Percentiles rank a stretch among this genome's conserved stretches.
Evolutionary conservation across 2,797 vertebrate genomes (phyloP).

Genomic region (Masticophis lateralis): DNA sequence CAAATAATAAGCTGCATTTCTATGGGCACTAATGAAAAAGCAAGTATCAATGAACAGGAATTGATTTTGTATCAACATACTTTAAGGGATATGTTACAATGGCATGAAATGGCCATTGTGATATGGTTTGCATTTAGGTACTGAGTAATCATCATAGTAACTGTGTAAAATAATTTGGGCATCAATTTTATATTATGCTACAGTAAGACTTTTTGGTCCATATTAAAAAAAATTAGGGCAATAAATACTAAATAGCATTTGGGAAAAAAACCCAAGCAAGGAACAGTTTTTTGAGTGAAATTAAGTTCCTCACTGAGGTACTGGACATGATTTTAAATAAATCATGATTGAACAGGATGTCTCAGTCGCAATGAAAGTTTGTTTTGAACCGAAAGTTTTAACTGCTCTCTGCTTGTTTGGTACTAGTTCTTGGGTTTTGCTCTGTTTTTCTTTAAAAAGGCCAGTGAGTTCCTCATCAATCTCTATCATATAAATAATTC

Average conservation of each 20-base stretch:
- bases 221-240: not conserved
- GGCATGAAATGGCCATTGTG: not conserved
- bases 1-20: not conserved
- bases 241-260: not conserved
- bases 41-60: not conserved
- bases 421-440: not conserved
- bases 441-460: constrained; percentile 33
- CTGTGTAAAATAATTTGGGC: not conserved
- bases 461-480: constrained; percentile 30
- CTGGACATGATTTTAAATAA: not conserved
- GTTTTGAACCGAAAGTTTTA: not conserved
- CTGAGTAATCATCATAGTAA: not conserved
- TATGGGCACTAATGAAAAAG: not conserved
- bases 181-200: not conserved
- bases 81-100: not conserved
- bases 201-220: not conserved
- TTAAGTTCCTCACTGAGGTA: not conserved
- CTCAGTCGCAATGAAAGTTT: not conserved
- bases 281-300: not conserved
- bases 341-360: not conserved
- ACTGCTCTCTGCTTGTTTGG: not conserved
- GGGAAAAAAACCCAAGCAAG: not conserved
- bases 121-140: not conserved
- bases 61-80: not conserved
- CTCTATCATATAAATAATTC: not conserved